These are phyloP conservation scores for Nesometra sesokonis DNA, from an alignment of 35 echinoderm and acorn worm genomes.

Conservation along the genomic window DNA sequence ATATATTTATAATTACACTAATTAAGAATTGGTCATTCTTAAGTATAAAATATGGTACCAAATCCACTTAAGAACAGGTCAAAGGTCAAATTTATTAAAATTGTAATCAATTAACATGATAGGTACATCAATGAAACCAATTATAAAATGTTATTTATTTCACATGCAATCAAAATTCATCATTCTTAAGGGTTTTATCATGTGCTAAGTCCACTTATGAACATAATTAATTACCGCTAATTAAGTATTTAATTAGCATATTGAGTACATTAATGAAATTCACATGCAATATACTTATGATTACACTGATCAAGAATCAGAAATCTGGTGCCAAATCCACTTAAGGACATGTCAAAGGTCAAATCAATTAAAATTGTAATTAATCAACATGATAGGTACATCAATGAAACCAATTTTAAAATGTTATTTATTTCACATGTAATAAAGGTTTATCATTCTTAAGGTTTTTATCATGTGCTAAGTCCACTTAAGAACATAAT, in stretches of 20 bases:
- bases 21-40: no score
- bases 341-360: no score
- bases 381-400: neutral
- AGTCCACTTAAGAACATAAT: neutral
- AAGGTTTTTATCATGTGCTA: neutral
- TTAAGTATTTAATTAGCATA: neutral
- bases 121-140: neutral
- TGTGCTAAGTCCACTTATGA: neutral
- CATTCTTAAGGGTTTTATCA: neutral
- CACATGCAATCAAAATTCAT: neutral
- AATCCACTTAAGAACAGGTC: no score
- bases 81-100: no score
- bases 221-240: neutral
- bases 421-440: neutral
- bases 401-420: neutral
- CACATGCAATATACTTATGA: neutral
- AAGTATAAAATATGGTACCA: no score
- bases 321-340: no score
- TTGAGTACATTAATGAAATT: neutral
- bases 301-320: neutral
- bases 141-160: neutral
- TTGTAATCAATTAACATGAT: neutral
- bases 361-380: neutral
- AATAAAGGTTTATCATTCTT: neutral
- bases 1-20: no score